Conservation (phyloP, 2,888 invertebrate species). For the Tachina lurida region DNA sequence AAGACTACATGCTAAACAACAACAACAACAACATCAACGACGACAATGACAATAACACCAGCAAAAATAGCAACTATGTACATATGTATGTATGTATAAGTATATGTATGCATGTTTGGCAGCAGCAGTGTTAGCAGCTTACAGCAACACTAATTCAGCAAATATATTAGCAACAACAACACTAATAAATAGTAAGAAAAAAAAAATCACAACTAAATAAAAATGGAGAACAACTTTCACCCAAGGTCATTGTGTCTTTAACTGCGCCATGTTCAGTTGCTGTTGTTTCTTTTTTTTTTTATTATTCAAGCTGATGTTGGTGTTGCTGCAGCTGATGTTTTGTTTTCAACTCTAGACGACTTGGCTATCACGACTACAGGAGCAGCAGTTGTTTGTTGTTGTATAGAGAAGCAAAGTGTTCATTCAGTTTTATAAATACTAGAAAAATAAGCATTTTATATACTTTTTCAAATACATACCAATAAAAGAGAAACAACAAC, state of each 20-base stretch:
- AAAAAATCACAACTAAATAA: constrained; percentile 68
- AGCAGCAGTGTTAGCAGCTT: constrained; percentile 37
- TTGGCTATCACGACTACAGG: constrained; percentile 66
- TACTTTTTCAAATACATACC: constrained; percentile 7
- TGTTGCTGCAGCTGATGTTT: constrained; percentile 13
- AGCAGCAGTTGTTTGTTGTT: not conserved
- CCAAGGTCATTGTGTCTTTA: constrained; percentile 77
- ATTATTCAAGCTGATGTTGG: not conserved
- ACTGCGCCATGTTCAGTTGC: constrained; percentile 69
- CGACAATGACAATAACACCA: not conserved
- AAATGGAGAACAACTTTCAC: constrained; percentile 78
- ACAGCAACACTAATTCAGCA: constrained; percentile 29
- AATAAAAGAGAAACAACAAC: constrained; percentile 22
- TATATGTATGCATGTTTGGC: constrained; percentile 9
- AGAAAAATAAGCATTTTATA: constrained; percentile 1
- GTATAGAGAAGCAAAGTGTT: not conserved
- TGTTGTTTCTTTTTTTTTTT: constrained; percentile 12
- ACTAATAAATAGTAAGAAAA: constrained; percentile 62
- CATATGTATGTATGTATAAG: too few species aligned
- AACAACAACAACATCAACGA: constrained; percentile 32
- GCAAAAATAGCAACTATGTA: constrained; percentile 38
- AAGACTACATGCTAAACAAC: constrained; percentile 49
- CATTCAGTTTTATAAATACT: constrained; percentile 17
- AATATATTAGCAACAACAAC: constrained; percentile 44
- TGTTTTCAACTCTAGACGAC: constrained; percentile 57